phyloP scores from a whole-genome alignment of 2,888 invertebrate genomes.

The Xiphydria camelus region DNA sequence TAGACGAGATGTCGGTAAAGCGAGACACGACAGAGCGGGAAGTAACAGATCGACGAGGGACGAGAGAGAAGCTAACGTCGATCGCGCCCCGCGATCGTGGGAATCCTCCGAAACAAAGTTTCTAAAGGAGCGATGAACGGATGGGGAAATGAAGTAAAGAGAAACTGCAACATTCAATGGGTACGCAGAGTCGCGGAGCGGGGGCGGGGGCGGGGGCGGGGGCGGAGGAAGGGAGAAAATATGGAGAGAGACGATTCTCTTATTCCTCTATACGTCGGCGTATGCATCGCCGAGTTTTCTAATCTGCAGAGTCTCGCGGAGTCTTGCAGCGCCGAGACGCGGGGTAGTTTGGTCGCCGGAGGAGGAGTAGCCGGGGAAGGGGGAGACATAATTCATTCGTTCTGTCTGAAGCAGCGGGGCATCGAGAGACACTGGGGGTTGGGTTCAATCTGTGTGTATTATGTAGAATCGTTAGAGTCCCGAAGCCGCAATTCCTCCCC shows the following conservation, averaged over 20 bases:
- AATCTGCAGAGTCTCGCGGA: conserved; percentile 25
- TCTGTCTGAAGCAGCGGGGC: conserved; percentile 28
- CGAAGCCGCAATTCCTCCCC: neutral
- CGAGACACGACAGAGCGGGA: conserved; percentile 13
- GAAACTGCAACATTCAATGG: too few relatives aligned
- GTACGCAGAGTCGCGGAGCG: too few relatives aligned
- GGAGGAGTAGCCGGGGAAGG: conserved; percentile 15
- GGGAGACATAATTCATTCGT: conserved; percentile 37
- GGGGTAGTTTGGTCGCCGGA: conserved; percentile 2
- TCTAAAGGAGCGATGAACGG: too few relatives aligned
- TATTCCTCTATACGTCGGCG: conserved; percentile 4
- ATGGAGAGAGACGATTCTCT: conserved; percentile 22
- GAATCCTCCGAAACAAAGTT: too few relatives aligned
- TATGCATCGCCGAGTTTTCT: conserved; percentile 24
- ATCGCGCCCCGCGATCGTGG: too few relatives aligned
- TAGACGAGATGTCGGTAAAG: conserved; percentile 11
- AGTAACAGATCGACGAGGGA: too few relatives aligned
- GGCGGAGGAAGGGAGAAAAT: conserved; percentile 5
- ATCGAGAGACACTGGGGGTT: neutral
- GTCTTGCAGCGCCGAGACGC: conserved; percentile 24
- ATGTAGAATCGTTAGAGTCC: conserved; percentile 40
- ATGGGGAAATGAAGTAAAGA: too few relatives aligned
- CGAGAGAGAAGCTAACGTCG: too few relatives aligned
- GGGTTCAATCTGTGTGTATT: conserved; percentile 42
- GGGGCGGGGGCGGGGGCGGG: too few relatives aligned